Conservation (phyloP, 1,140 invertebrate species). For the Euura lappo region DNA sequence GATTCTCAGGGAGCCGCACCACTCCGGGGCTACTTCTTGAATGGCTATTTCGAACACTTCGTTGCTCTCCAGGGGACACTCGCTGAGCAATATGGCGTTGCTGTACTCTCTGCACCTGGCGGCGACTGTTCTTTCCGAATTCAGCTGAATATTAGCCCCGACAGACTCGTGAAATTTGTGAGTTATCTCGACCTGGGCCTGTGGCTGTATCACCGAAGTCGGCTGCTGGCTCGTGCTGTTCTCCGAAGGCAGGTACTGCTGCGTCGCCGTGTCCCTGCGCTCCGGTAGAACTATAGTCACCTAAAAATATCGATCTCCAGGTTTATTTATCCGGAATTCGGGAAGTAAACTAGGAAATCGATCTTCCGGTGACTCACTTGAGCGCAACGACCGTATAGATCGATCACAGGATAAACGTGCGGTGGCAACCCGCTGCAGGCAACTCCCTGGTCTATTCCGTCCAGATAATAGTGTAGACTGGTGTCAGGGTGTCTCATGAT, state of each 20-base stretch:
- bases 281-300: conserved; percentile 58
- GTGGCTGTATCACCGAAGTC: conserved; percentile 55
- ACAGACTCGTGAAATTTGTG: conserved; percentile 72
- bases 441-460: conserved; percentile 88
- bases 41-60: conserved; percentile 77
- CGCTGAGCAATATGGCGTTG: conserved; percentile 77
- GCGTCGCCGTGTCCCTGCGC: conserved; percentile 51
- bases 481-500: conserved; percentile 86
- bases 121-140: conserved; percentile 72
- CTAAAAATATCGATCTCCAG: conserved; percentile 28
- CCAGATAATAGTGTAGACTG: conserved; percentile 87
- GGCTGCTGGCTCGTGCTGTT: conserved; percentile 59
- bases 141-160: conserved; percentile 75
- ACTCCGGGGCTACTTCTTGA: conserved; percentile 67
- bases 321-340: background rate
- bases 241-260: conserved; percentile 56
- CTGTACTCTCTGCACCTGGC: conserved; percentile 69
- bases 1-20: conserved; percentile 78
- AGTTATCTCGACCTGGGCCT: conserved; percentile 50
- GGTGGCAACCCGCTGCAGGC: conserved; percentile 83
- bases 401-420: conserved; percentile 92
- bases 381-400: conserved; percentile 93
- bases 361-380: conserved; percentile 68
- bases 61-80: conserved; percentile 73
- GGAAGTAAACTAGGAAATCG: conserved; percentile 11